phyloP scores from a whole-genome alignment of 2,113 vertebrate species.

The Brachirus orientalis region DNA sequence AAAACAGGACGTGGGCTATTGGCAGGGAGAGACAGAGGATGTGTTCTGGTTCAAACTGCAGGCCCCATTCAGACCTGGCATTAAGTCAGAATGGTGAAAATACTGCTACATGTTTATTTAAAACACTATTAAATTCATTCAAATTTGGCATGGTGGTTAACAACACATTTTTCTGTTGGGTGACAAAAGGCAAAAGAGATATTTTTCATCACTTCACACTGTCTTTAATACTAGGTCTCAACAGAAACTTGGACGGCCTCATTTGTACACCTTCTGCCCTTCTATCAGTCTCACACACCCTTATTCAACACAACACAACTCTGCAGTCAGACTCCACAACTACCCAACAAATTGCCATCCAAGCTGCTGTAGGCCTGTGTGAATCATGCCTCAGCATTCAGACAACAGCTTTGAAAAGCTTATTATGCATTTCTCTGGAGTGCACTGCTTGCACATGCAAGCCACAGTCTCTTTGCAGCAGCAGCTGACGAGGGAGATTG shows the following conservation, averaged over 20 bases:
- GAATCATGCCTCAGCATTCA: slow-evolving; percentile 60
- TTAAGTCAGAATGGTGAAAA: too few relatives aligned
- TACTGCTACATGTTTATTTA: too few relatives aligned
- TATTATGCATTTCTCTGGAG: slow-evolving; percentile 71
- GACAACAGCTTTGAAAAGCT: slow-evolving; percentile 69
- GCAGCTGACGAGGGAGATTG: slow-evolving; percentile 67
- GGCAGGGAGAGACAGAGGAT: too few relatives aligned
- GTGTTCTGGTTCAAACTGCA: too few relatives aligned
- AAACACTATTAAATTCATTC: too few relatives aligned
- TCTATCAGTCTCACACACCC: slow-evolving; percentile 8
- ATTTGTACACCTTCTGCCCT: not conserved
- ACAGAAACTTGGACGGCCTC: slow-evolving; percentile 29
- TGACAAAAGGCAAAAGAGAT: too few relatives aligned
- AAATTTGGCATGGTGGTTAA: too few relatives aligned
- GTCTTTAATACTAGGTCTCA: slow-evolving; percentile 1
- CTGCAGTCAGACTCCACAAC: slow-evolving; percentile 61
- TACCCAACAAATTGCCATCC: slow-evolving; percentile 72
- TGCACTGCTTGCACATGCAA: slow-evolving; percentile 66
- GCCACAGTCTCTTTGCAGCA: slow-evolving; percentile 62
- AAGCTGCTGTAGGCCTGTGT: slow-evolving; percentile 42
- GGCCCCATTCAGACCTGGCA: too few relatives aligned
- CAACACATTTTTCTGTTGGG: too few relatives aligned
- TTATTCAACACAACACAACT: slow-evolving; percentile 29
- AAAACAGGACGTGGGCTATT: too few relatives aligned
- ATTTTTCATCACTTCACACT: not conserved